phyloP scores from a whole-genome alignment of 53 echinoderm and acorn worm species.

The Paelopatides confundens region DNA sequence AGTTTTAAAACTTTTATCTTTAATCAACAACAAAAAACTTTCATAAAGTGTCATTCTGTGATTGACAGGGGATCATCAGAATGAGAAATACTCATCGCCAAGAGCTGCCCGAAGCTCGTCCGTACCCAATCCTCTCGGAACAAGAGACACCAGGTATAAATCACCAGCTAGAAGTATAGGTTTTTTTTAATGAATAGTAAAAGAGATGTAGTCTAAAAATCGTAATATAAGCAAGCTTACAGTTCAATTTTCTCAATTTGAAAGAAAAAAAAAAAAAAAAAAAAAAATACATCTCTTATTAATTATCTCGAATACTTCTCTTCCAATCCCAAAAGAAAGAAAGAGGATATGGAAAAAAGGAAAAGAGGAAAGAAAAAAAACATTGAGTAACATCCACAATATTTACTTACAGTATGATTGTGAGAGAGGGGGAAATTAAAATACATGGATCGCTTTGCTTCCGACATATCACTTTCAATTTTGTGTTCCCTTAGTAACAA shows the following conservation, averaged over 20 bases:
- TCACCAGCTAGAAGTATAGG: no score
- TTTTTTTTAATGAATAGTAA: no score
- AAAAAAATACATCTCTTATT: neutral
- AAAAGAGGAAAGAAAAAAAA: neutral
- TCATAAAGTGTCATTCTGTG: neutral
- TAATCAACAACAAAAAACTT: neutral
- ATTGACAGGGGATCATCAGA: neutral
- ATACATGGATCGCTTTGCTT: neutral
- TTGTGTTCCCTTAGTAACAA: neutral
- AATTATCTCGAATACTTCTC: neutral
- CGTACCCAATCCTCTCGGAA: neutral
- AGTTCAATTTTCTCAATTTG: neutral
- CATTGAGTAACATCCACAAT: neutral
- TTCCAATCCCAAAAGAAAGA: neutral
- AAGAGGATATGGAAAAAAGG: neutral
- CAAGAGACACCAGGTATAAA: neutral
- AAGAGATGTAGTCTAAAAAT: no score
- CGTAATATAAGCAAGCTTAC: no score
- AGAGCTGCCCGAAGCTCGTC: neutral
- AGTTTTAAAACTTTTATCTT: neutral
- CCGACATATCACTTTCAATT: neutral
- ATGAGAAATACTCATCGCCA: neutral
- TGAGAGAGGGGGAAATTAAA: neutral
- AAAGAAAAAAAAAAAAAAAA: no score
- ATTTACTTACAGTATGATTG: neutral